Conservation (phyloP, 2,113 vertebrate genomes). For the Globicephala melas region DNA sequence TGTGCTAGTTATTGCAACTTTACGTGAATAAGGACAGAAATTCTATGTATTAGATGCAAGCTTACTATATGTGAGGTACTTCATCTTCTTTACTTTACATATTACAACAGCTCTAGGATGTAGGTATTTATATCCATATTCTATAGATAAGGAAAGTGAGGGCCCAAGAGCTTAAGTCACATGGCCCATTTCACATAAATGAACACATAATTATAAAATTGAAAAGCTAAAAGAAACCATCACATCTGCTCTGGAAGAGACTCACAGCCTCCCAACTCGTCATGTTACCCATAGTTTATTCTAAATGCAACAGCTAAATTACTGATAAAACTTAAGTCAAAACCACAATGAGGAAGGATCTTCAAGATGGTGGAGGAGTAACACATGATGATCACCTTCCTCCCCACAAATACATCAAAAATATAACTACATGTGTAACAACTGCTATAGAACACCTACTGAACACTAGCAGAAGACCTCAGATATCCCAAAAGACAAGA, state of each 20-base stretch:
- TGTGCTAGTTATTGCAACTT: background rate
- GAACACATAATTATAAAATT: too few species aligned
- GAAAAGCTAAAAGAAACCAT: background rate
- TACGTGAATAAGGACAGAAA: background rate
- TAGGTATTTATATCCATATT: background rate
- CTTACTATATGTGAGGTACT: too few species aligned
- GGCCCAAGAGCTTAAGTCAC: background rate
- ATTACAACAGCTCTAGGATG: background rate
- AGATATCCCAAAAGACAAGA: too few species aligned
- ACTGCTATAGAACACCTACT: too few species aligned
- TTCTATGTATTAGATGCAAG: background rate
- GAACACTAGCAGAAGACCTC: too few species aligned
- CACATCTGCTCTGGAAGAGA: accelerated
- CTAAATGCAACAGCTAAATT: background rate
- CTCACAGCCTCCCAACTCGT: background rate
- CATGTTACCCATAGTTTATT: too few species aligned
- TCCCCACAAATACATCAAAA: too few species aligned
- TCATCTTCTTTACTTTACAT: background rate
- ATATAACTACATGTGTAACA: too few species aligned
- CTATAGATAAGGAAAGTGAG: background rate
- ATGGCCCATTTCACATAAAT: background rate
- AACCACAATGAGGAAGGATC: background rate
- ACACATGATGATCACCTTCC: too few species aligned
- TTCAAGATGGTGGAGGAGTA: too few species aligned
- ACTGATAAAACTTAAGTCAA: background rate